Conservation (phyloP, 2,888 invertebrate genomes). For the Ophion costatus region DNA sequence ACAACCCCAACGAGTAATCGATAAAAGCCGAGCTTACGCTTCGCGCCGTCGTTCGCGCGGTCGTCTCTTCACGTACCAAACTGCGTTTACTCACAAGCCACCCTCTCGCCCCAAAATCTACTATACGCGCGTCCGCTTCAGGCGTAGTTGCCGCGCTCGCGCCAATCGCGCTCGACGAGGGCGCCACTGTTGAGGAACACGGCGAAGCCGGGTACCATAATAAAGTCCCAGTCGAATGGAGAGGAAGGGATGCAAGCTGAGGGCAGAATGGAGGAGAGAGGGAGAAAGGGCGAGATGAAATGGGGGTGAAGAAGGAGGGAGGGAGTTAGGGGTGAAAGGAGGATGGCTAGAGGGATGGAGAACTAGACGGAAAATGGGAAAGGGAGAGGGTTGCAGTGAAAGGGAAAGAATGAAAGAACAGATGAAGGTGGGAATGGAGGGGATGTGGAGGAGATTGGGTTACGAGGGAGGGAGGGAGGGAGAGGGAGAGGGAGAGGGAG, state of each 20-base stretch:
- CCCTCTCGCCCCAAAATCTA: conserved; percentile 31
- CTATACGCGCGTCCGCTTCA: conserved; percentile 17
- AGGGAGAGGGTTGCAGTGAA: no score
- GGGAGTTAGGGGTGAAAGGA: no score
- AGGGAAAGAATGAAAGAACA: no score
- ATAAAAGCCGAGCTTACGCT: conserved; percentile 80
- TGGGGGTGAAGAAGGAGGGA: not conserved
- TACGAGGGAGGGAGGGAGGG: not conserved
- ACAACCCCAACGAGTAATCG: conserved; percentile 74
- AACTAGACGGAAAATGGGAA: no score
- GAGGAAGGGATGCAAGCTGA: not conserved
- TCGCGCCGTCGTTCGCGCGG: conserved; percentile 72
- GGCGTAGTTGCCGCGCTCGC: conserved; percentile 12
- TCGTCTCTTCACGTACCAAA: not conserved
- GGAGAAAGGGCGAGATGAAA: not conserved
- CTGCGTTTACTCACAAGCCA: conserved; percentile 1
- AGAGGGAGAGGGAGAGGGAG: not conserved
- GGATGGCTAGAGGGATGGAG: no score
- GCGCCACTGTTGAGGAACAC: conserved; percentile 25
- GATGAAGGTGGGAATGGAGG: no score
- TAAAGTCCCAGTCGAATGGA: not conserved
- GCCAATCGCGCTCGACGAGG: conserved; percentile 7
- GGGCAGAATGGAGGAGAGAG: not conserved
- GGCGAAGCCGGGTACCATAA: not conserved
- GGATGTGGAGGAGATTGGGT: not conserved